Evolutionary conservation across 2,113 vertebrate genomes (phyloP), one percentile per base, ranked within the genome.

Genomic region (Dipodomys spectabilis): DNA sequence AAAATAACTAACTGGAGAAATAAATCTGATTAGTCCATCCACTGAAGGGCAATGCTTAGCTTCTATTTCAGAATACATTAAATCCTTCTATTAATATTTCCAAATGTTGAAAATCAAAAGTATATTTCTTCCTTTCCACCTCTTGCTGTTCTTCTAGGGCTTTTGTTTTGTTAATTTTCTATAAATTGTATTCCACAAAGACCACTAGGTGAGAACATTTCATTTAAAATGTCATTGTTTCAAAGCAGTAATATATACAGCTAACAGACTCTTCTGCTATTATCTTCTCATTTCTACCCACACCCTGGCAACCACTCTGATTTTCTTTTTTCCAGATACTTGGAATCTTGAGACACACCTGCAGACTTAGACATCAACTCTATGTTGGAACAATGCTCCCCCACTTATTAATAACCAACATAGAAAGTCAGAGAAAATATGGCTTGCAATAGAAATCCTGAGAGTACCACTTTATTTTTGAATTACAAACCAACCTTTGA

Each of bases 401-500:
- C 87, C 49, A 75, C 28, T 93, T 96, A 92, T 97, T 90, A 96
- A 96, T 87, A 96, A 95, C 39, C 5, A 86, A 93, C 89, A 95
- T 93, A 96, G 92, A 97, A 97, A 96, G 77, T 94, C 93, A 94
- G 97, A 91, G 86, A 97, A 97, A 96, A 6, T 44, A 92, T 87
- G 87, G 49, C 92, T 97, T 97, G 72, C 91, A 97, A 97, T 95
- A 96, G 94, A 95, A 97, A 97, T 96, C 62, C 80, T 92, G 88
- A 97, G 64, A 92, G 96, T 86, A 96, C 94, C 62, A 28, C 78
- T 97, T 97, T 97, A 49, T 96, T 94, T 97, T 97, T 95, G 95
- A 98, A 95, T 96, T 95, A 96, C 97, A 97, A 98, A 97, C 97
- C 86, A 96, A 95, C 88, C 96, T 98, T 98, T 98, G 97, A 97